Conservation (phyloP, 2,888 invertebrate species). For the Rhamnusium bicolor region DNA sequence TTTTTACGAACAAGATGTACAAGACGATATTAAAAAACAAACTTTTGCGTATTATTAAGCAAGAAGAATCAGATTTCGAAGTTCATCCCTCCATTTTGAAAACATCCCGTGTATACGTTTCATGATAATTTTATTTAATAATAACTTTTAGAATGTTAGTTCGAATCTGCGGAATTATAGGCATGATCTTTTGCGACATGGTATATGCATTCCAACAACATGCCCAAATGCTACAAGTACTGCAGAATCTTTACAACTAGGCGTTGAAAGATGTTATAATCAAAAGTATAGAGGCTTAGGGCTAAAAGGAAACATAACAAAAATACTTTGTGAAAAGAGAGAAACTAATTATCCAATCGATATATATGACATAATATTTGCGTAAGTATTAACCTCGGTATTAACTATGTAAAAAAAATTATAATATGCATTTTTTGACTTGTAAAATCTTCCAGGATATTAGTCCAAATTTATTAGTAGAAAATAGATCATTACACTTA, state of each 20-base stretch:
- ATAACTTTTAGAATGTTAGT: slow-evolving; percentile 19
- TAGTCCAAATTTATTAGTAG: too few relatives aligned
- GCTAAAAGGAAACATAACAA: slow-evolving; percentile 42
- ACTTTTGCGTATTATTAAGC: too few relatives aligned
- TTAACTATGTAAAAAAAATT: too few relatives aligned
- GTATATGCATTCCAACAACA: slow-evolving; percentile 45
- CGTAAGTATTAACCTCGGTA: slow-evolving; percentile 47
- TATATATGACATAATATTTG: slow-evolving; percentile 47
- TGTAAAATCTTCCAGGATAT: too few relatives aligned
- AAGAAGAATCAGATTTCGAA: too few relatives aligned
- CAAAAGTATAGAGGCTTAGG: slow-evolving; percentile 38
- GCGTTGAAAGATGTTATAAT: slow-evolving; percentile 44
- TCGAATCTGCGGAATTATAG: slow-evolving; percentile 42
- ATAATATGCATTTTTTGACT: too few relatives aligned
- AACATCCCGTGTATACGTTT: too few relatives aligned
- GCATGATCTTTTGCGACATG: slow-evolving; percentile 45
- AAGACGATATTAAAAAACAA: too few relatives aligned
- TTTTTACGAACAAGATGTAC: too few relatives aligned
- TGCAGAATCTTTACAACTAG: slow-evolving; percentile 23
- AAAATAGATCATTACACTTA: too few relatives aligned
- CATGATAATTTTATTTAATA: background rate
- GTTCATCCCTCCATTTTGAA: too few relatives aligned
- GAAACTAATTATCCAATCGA: slow-evolving; percentile 44
- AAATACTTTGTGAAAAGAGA: slow-evolving; percentile 38
- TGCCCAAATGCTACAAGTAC: slow-evolving; percentile 41